phyloP scores from a whole-genome alignment of 2,113 vertebrate genomes.

The Xiphorhynchus elegans region DNA sequence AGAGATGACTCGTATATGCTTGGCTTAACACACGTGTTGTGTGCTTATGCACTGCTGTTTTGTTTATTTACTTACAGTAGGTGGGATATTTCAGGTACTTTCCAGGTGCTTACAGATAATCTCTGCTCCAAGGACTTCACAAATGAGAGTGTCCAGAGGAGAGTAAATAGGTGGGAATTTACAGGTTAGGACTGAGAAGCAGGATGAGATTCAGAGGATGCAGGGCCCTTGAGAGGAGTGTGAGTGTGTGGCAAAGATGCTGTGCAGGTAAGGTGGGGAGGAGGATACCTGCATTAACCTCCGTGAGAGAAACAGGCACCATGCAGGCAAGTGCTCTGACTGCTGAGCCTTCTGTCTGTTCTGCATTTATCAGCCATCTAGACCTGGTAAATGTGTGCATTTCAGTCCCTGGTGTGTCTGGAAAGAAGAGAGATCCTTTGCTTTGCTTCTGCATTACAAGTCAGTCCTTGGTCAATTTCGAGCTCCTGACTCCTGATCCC shows the following conservation, averaged over 20 bases:
- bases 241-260: not conserved
- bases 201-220: rapidly evolving
- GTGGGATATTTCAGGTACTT: not conserved
- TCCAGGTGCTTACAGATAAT: not conserved
- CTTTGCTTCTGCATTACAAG: constrained; percentile 8
- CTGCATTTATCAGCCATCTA: not conserved
- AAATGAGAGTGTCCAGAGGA: not conserved
- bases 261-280: not conserved
- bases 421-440: not conserved
- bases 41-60: not conserved
- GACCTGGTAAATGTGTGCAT: not conserved
- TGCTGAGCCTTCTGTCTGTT: not conserved
- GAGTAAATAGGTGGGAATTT: not conserved
- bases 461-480: not conserved
- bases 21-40: not conserved
- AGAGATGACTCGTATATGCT: not conserved
- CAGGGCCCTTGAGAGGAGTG: not conserved
- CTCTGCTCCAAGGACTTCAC: not conserved
- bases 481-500: not conserved
- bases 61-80: not conserved
- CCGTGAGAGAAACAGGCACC: rapidly evolving
- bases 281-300: not conserved
- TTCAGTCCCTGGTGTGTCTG: not conserved
- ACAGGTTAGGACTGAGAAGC: not conserved
- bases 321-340: not conserved